phyloP scores from a whole-genome alignment of 2,888 invertebrate genomes.

The Apotomis capreana region DNA sequence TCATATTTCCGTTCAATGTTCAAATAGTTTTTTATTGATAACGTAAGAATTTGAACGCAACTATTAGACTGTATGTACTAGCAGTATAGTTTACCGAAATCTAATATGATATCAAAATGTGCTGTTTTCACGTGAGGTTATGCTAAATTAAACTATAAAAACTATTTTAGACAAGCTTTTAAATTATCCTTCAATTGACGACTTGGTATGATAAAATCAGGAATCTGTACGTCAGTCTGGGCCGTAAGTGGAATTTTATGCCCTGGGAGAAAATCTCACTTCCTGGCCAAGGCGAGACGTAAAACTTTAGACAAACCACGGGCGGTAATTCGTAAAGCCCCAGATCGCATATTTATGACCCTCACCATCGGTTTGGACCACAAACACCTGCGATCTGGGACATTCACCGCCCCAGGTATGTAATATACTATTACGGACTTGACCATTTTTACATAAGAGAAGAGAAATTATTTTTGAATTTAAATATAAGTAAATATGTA shows the following conservation, averaged over 20 bases:
- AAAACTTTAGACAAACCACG: too few species aligned
- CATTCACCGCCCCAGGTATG: too few species aligned
- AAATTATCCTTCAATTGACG: constrained; percentile 17
- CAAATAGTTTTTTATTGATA: neutral
- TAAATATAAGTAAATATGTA: constrained; percentile 12
- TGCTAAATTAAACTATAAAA: constrained; percentile 11
- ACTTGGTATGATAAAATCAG: constrained; percentile 16
- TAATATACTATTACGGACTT: neutral
- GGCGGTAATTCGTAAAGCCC: too few species aligned
- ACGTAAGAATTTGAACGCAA: neutral
- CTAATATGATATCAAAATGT: neutral
- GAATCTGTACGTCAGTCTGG: neutral
- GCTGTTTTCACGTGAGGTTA: constrained; percentile 3
- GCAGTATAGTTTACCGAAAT: neutral
- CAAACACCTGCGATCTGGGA: too few species aligned
- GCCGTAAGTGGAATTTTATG: too few species aligned
- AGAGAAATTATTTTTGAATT: constrained; percentile 7
- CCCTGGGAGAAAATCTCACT: too few species aligned
- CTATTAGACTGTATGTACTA: neutral
- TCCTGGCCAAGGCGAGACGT: too few species aligned
- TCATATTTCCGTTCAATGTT: constrained; percentile 7
- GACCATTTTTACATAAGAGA: constrained; percentile 3
- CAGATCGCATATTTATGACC: too few species aligned
- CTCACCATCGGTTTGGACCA: too few species aligned
- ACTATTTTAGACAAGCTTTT: neutral